Percentiles rank a stretch among this genome's conserved stretches.
phyloP scores from a whole-genome alignment of 2,113 vertebrate species.

The Zosterops pallidus region DNA sequence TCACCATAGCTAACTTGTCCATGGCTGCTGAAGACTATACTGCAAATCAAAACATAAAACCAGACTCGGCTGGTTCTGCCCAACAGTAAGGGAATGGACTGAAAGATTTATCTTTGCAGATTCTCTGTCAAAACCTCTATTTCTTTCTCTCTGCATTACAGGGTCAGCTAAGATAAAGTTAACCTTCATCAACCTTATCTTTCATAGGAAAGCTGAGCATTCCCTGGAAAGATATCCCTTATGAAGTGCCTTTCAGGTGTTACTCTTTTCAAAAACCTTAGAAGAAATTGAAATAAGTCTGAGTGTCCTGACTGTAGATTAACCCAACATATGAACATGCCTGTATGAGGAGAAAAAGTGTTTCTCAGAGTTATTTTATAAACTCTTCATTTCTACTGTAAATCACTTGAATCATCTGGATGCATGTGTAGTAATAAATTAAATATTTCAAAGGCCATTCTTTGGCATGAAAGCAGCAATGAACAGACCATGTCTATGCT shows the following conservation, averaged over 20 bases:
- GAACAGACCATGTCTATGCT: neutral
- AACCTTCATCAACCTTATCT: neutral
- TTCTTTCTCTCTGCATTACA: neutral
- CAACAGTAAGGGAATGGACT: neutral
- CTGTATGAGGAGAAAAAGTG: neutral
- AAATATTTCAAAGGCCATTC: neutral
- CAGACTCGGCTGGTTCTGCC: fast-evolving
- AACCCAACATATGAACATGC: neutral
- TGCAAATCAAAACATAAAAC: neutral
- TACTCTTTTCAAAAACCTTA: neutral
- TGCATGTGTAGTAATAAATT: neutral
- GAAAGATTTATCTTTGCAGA: neutral
- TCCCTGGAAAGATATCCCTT: neutral
- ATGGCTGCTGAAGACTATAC: neutral
- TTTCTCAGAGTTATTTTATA: neutral
- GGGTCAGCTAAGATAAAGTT: neutral
- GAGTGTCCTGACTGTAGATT: neutral
- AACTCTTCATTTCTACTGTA: neutral
- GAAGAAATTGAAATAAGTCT: neutral
- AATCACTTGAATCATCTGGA: neutral
- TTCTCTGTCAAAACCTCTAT: neutral
- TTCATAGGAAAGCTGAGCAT: neutral
- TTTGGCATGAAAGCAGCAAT: neutral
- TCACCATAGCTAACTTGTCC: neutral
- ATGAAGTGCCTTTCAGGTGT: neutral